Percentiles rank a stretch among this genome's conserved stretches.
phyloP scores from a whole-genome alignment of 2,113 vertebrate genomes.

The Leucoraja erinaceus region DNA sequence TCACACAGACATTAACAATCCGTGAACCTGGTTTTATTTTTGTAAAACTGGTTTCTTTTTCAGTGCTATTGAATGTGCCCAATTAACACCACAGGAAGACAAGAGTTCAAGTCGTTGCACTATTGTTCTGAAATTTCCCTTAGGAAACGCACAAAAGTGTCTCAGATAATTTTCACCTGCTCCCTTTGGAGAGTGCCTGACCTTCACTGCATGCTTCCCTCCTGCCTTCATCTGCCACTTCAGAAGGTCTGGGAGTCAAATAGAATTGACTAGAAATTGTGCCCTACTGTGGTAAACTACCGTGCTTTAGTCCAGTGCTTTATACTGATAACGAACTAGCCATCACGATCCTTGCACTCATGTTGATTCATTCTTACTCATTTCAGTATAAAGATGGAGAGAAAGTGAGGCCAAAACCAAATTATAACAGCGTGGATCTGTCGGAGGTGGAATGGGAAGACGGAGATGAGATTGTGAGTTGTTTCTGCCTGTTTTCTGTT shows the following conservation, averaged over 20 bases:
- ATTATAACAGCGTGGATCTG: constrained; percentile 93
- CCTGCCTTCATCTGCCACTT: neutral
- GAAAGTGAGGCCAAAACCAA: constrained; percentile 83
- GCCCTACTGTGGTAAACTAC: neutral
- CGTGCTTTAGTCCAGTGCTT: no score
- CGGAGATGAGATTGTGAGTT: constrained; percentile 67
- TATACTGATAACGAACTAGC: neutral
- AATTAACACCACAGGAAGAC: neutral
- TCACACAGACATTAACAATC: neutral
- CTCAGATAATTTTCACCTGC: neutral
- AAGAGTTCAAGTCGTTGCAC: neutral
- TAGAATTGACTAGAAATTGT: neutral
- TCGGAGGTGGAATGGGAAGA: constrained; percentile 92
- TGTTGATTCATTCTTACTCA: neutral
- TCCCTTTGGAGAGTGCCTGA: neutral
- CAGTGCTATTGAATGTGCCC: neutral
- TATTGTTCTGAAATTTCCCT: neutral
- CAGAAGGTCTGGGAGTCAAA: neutral
- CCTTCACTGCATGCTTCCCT: neutral
- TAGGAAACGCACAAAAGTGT: neutral
- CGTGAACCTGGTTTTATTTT: neutral
- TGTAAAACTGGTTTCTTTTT: neutral
- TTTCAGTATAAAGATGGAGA: constrained; percentile 83
- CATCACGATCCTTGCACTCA: neutral
- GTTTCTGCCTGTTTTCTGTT: neutral